phyloP scores from a whole-genome alignment of 2,888 invertebrate genomes.

The Rhamphomyia laevipes region DNA sequence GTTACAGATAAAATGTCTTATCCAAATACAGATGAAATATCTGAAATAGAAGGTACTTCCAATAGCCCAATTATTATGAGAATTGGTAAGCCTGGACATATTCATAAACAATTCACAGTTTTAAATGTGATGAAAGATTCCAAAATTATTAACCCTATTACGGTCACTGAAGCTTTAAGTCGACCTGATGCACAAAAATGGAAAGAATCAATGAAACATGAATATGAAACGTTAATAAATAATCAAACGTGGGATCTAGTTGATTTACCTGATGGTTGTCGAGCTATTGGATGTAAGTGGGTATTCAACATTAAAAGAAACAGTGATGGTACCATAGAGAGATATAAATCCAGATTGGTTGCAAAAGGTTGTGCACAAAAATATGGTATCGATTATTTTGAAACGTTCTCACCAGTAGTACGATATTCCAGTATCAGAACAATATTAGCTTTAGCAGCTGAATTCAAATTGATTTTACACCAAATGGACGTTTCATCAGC shows the following conservation, averaged over 20 bases:
- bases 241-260: slow-evolving; percentile 15
- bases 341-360: slow-evolving; percentile 4
- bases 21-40: too few relatives aligned
- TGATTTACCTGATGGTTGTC: slow-evolving; percentile 6
- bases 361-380: slow-evolving; percentile 7
- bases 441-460: too few relatives aligned
- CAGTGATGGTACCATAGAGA: not conserved
- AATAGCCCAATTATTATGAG: too few relatives aligned
- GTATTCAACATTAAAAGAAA: slow-evolving; percentile 4
- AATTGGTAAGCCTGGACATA: too few relatives aligned
- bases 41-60: too few relatives aligned
- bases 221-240: slow-evolving; percentile 15
- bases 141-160: not conserved
- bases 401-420: slow-evolving; percentile 6
- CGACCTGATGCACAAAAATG: slow-evolving; percentile 4
- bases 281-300: slow-evolving; percentile 6
- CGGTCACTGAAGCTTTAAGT: slow-evolving; percentile 1
- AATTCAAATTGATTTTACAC: slow-evolving; percentile 4
- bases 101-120: too few relatives aligned
- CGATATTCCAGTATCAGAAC: too few relatives aligned
- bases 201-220: slow-evolving; percentile 15
- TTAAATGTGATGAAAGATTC: too few relatives aligned
- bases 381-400: slow-evolving; percentile 5
- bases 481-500: slow-evolving; percentile 10
- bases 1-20: too few relatives aligned